These are phyloP conservation scores for Champsocephalus esox DNA, from an alignment of 2,797 vertebrate genomes.

Conservation along the genomic window DNA sequence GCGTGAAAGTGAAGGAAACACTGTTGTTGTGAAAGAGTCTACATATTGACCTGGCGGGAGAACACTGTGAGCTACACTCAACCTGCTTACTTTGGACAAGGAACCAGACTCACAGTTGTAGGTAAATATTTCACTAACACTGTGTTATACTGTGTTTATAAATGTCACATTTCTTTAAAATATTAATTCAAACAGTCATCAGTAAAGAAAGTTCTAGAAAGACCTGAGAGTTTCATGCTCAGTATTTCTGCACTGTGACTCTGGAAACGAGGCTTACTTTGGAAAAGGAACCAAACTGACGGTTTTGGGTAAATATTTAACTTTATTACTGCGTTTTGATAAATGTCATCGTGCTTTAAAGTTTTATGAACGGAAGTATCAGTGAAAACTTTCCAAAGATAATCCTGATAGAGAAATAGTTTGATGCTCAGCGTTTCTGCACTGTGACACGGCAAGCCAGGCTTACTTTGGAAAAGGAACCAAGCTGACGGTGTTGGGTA, in stretches of 20 bases:
- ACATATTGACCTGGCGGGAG: slow-evolving; percentile 46
- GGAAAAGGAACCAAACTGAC: slow-evolving; percentile 79
- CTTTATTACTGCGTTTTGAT: no score
- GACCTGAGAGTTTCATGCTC: slow-evolving; percentile 29
- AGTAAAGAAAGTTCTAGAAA: not conserved
- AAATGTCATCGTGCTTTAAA: no score
- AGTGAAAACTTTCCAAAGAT: no score
- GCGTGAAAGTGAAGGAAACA: not conserved
- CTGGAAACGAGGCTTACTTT: slow-evolving; percentile 61
- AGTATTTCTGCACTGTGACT: slow-evolving; percentile 68
- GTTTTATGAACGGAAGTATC: no score
- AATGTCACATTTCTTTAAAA: no score
- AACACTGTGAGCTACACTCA: slow-evolving; percentile 62
- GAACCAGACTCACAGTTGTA: slow-evolving; percentile 75
- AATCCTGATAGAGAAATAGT: no score
- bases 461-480: no score
- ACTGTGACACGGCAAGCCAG: no score
- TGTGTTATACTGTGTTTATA: no score
- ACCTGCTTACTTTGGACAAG: slow-evolving; percentile 67
- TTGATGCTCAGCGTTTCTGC: no score
- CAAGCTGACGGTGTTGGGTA: no score
- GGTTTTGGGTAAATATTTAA: slow-evolving; percentile 60
- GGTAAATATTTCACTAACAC: slow-evolving; percentile 54
- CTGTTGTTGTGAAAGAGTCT: not conserved
- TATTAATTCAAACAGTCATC: not conserved